phyloP scores from a whole-genome alignment of 2,888 invertebrate genomes.

The Mechanitis mazaeus region DNA sequence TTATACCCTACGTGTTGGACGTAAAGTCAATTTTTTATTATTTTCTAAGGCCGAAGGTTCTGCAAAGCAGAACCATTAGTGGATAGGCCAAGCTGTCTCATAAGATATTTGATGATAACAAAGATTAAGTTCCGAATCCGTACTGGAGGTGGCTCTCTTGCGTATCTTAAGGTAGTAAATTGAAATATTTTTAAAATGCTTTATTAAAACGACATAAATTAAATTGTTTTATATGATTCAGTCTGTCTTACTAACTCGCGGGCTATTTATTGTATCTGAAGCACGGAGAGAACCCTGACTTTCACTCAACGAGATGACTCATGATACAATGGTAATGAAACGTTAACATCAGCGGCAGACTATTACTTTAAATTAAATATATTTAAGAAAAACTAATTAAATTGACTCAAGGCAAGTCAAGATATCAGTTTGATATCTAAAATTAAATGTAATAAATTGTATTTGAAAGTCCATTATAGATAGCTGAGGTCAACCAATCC shows the following conservation, averaged over 20 bases:
- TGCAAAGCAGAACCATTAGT: slow-evolving; percentile 53
- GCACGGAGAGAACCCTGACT: too few species aligned
- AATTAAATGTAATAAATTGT: not conserved
- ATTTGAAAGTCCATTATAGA: not conserved
- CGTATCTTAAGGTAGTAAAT: not conserved
- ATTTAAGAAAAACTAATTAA: too few species aligned
- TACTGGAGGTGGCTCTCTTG: slow-evolving; percentile 26
- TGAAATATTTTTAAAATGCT: too few species aligned
- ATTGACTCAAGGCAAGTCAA: not conserved
- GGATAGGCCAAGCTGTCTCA: slow-evolving; percentile 50
- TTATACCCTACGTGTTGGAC: slow-evolving; percentile 22
- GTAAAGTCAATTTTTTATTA: slow-evolving; percentile 34
- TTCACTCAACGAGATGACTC: too few species aligned
- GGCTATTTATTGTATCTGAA: too few species aligned
- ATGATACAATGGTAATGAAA: too few species aligned
- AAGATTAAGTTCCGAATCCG: slow-evolving; percentile 42
- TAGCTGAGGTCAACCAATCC: slow-evolving; percentile 2
- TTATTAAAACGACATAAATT: too few species aligned
- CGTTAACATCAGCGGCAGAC: too few species aligned
- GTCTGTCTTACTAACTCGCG: too few species aligned
- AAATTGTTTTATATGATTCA: too few species aligned
- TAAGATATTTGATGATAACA: slow-evolving; percentile 50
- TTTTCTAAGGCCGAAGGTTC: slow-evolving; percentile 33
- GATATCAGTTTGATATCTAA: not conserved
- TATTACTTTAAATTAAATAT: too few species aligned